Base-by-base conservation (phyloP, 1,140 invertebrate genomes). In the Ditylenchus dipsaci region DNA sequence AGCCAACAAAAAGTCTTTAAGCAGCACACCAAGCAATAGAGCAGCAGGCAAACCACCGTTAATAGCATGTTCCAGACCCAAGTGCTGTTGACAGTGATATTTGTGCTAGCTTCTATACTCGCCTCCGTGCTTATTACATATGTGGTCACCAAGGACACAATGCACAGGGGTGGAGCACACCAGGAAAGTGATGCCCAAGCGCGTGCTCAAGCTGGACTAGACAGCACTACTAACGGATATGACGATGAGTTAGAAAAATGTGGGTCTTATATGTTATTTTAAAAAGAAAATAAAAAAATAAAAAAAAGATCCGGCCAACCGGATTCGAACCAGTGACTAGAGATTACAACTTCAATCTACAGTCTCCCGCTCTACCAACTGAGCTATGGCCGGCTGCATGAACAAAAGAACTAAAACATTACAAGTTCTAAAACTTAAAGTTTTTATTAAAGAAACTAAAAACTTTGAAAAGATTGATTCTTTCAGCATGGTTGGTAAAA, bases 71-170 rank as follows among this genome's bases (percentile, higher is more conserved):
- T 33, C 59, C 19, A 19, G 59, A 71, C 21, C 72, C 69, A 74
- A 33, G 45, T 74, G n/a, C 33, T 71, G 7, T 23, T 59, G 1
- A 71, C 71, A 17, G 23, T 66, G 21, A n/a, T 71, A 7, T 45
- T 73, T 15, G 61, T 29, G 9, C 7, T 71, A 0, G 71, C 33
- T 30, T 63, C 69, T 29, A 29, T 71, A 43, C 30, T 67, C 29
- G 70, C 60, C 21, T 72, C 69, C 29, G 47, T 71, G 65, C 33
- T 71, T 13, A 47, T 71, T 61, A 71, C 69, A 58, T 71, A 71
- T 71, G 43, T 45, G 38, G 42, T 71, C 15, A 71, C 72, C 21
- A 75, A 68, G 5, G 59, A 71, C 21, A 23, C 21, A 1, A 17
- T 69, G 67, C 29, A 56, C 42, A 43, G 67, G 15, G 9, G 11